Evolutionary conservation across 1,140 invertebrate species (phyloP), one percentile per base, ranked within the genome.

Genomic region (Pantala flavescens): DNA sequence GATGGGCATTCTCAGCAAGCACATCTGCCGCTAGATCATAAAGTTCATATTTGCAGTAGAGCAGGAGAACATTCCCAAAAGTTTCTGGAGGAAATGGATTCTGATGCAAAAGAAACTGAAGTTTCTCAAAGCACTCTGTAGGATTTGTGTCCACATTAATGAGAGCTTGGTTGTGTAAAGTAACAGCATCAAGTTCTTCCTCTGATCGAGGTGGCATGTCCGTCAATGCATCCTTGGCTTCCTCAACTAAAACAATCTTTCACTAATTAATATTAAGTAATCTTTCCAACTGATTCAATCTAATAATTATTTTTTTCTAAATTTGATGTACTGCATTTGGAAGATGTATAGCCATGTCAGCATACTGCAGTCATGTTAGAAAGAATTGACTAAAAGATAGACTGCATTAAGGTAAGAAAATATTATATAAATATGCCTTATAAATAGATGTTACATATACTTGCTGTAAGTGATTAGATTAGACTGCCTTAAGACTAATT

Each of bases 1-100:
- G 88, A 84, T 99, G 93, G 43, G 95, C 93, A 85, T 99, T 98
- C 86, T 99, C 97, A 21, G 98, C 98, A 74, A 99, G 84, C 73
- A 99, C 93, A 86, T 99, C 98, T 5, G 98, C 98, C 16, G 98
- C 98, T 70, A 99, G 84, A 83, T 99, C 97, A 82, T 93, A 98
- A 80, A 98, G 97, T 84, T 98, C 96, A 84, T 98, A 96, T 84
- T 98, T 98, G 80, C 94, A 97, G 81, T 98, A 99, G 0, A 98
- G 85, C 0, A 99, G 84, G 19, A 99, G 84, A 16, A 99, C 86
- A 85, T 99, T 99, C 0, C 95, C 91, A 84, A 99, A 98, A 0
- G 98, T 98, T 86, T 99, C 98, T 23, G 94, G 93, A 70, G 98
- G 98, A 82, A 98, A 98, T 14, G 93, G 93, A 82, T 96, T 96